Conservation (phyloP, 1,140 invertebrate species). For the Meloidogyne exigua region DNA sequence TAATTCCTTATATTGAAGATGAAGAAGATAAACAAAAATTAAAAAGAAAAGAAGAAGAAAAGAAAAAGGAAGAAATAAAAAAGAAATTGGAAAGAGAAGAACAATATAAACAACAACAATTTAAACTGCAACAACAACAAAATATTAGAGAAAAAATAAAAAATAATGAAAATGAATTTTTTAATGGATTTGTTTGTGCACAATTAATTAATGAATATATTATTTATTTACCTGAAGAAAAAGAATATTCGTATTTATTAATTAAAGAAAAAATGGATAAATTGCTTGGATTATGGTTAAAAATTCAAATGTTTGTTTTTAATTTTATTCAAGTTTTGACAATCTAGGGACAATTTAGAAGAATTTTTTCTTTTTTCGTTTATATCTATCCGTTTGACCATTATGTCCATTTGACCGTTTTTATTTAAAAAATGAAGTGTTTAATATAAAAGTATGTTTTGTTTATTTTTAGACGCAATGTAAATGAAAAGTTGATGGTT, state of each 20-base stretch:
- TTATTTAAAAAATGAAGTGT: no score
- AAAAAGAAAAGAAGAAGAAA: neutral
- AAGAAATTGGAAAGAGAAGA: neutral
- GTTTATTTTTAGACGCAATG: neutral
- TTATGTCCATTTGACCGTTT: no score
- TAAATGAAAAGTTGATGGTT: neutral
- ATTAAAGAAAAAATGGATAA: neutral
- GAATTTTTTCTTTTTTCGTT: no score
- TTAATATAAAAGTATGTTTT: no score
- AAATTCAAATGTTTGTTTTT: neutral
- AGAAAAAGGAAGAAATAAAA: neutral
- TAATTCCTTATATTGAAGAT: neutral
- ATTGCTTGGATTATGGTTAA: neutral
- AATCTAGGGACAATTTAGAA: no score
- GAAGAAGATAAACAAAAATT: neutral
- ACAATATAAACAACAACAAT: neutral
- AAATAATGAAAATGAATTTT: neutral
- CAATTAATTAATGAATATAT: neutral
- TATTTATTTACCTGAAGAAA: slow-evolving; percentile 1
- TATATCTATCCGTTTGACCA: no score
- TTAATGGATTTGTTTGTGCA: slow-evolving; percentile 1
- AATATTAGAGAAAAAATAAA: neutral
- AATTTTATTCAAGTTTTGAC: no score
- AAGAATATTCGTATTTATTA: neutral
- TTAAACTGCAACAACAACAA: no score